Conservation (phyloP, 2,113 vertebrate genomes). For the Oryzias javanicus region DNA sequence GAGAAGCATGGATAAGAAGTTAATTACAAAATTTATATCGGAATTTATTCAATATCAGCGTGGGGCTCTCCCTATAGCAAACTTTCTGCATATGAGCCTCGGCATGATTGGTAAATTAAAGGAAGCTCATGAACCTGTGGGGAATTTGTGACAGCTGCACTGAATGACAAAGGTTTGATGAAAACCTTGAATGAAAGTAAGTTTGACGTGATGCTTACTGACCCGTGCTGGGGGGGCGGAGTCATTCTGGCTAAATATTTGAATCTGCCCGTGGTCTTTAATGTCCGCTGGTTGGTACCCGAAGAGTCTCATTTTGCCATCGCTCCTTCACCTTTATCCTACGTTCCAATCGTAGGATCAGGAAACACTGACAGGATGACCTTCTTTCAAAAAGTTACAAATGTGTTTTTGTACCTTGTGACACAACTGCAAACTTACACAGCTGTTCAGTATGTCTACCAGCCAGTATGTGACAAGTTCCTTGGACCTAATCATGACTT, state of each 20-base stretch:
- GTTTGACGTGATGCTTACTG: slow-evolving; percentile 68
- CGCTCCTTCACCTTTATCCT: slow-evolving; percentile 71
- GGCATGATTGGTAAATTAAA: background rate
- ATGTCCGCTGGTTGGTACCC: slow-evolving; percentile 61
- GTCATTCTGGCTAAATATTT: slow-evolving; percentile 64
- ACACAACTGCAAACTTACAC: background rate
- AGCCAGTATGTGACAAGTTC: slow-evolving; percentile 52
- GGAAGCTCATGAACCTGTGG: slow-evolving; percentile 8
- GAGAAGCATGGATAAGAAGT: slow-evolving; percentile 4
- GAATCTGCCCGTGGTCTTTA: slow-evolving; percentile 68
- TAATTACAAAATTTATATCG: background rate
- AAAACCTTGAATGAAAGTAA: slow-evolving; percentile 37
- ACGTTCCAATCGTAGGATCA: slow-evolving; percentile 60
- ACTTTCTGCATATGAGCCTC: slow-evolving; percentile 5
- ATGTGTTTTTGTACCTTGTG: slow-evolving; percentile 24
- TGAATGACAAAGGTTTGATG: slow-evolving; percentile 45
- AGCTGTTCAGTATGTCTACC: background rate
- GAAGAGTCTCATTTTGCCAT: slow-evolving; percentile 58
- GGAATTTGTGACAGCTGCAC: slow-evolving; percentile 12
- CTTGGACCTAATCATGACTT: slow-evolving; percentile 58
- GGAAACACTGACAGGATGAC: slow-evolving; percentile 64
- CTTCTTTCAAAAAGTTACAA: slow-evolving; percentile 71
- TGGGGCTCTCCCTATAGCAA: slow-evolving; percentile 8
- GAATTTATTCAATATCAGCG: slow-evolving; percentile 12
- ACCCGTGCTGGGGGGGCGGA: slow-evolving; percentile 57